These are phyloP conservation scores for Drosophila hydei DNA, from an alignment of 1,140 invertebrate species.

Conservation along the genomic window DNA sequence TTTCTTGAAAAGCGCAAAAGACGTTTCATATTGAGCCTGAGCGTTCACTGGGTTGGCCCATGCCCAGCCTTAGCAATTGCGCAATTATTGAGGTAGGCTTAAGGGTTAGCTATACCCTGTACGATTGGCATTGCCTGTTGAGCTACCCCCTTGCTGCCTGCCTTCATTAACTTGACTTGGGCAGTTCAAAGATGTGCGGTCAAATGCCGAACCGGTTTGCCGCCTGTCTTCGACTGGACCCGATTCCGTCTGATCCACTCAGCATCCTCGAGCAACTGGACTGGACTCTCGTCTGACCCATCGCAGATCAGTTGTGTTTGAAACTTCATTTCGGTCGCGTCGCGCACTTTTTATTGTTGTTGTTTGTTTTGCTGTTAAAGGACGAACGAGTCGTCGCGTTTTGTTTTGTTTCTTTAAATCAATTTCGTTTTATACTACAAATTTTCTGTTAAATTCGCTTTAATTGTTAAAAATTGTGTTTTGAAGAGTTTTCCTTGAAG, in stretches of 20 bases:
- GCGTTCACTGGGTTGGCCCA: slow-evolving; percentile 40
- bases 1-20: slow-evolving; percentile 39
- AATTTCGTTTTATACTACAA: neutral
- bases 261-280: slow-evolving; percentile 57
- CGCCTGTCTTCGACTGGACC: slow-evolving; percentile 75
- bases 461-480: slow-evolving; percentile 37
- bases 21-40: slow-evolving; percentile 29
- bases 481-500: slow-evolving; percentile 1
- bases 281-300: slow-evolving; percentile 15
- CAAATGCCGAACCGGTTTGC: slow-evolving; percentile 62
- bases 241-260: slow-evolving; percentile 15
- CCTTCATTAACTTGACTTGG: slow-evolving; percentile 52
- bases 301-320: slow-evolving; percentile 72
- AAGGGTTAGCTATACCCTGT: slow-evolving; percentile 45
- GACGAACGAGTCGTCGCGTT: slow-evolving; percentile 42
- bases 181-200: slow-evolving; percentile 74
- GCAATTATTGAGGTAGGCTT: slow-evolving; percentile 77
- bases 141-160: slow-evolving; percentile 46
- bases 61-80: slow-evolving; percentile 34
- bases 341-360: slow-evolving; percentile 63
- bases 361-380: slow-evolving; percentile 18
- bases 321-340: slow-evolving; percentile 79
- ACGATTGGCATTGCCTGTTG: neutral
- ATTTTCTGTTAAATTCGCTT: slow-evolving; percentile 56
- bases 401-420: slow-evolving; percentile 64